These are phyloP conservation scores for Pteronura brasiliensis DNA, from an alignment of 2,113 vertebrate species.

Conservation along the genomic window DNA sequence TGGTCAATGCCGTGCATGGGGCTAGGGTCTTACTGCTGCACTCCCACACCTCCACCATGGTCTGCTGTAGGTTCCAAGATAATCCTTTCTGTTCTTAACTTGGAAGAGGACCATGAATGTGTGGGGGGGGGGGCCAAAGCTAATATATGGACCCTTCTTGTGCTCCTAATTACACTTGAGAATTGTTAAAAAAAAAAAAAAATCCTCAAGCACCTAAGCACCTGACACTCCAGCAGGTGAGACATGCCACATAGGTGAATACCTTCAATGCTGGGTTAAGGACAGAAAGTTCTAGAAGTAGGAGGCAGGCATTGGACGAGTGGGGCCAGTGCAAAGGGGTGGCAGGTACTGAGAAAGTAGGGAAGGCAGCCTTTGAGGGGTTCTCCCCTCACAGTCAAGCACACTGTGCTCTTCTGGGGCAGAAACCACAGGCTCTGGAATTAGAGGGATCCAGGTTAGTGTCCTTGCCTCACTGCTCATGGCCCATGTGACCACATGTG, in stretches of 20 bases:
- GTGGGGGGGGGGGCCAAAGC: background rate
- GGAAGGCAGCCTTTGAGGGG: background rate
- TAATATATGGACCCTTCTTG: background rate
- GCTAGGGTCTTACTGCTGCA: background rate
- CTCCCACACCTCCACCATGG: background rate
- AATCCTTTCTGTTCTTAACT: background rate
- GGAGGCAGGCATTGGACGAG: background rate
- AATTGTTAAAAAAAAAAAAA: background rate
- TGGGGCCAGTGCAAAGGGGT: too few species aligned
- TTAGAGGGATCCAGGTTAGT: background rate
- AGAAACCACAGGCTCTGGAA: too few species aligned
- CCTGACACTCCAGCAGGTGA: background rate
- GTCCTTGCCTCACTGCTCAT: background rate
- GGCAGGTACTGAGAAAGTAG: background rate
- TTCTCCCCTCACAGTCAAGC: background rate
- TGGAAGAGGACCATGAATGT: background rate
- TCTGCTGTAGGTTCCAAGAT: background rate
- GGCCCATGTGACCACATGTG: background rate
- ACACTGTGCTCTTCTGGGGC: background rate
- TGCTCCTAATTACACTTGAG: background rate
- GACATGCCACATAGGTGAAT: rapidly evolving
- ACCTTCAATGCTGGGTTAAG: background rate
- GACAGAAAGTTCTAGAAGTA: background rate
- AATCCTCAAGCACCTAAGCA: background rate
- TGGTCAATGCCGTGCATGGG: rapidly evolving